These are phyloP conservation scores for Heliangelus exortis DNA, from an alignment of 2,797 vertebrate genomes.

Conservation along the genomic window DNA sequence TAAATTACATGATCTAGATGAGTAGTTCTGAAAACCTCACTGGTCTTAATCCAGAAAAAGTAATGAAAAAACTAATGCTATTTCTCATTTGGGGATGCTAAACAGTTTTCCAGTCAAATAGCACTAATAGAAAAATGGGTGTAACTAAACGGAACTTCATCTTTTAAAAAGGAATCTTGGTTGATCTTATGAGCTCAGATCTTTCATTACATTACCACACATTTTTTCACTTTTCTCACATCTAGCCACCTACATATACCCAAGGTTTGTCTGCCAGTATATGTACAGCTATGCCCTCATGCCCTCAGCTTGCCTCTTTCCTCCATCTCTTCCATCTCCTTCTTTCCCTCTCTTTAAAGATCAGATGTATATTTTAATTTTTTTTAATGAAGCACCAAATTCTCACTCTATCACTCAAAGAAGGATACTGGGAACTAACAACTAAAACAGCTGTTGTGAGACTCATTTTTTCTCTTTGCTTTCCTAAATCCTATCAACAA, in stretches of 20 bases:
- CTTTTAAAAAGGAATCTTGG: not conserved
- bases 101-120: not conserved
- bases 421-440: not conserved
- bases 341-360: slow-evolving; percentile 18
- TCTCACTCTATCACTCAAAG: not conserved
- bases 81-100: not conserved
- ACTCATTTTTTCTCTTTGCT: not conserved
- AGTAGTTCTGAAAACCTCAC: not conserved
- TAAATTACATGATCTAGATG: not conserved
- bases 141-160: not conserved
- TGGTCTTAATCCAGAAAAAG: not conserved
- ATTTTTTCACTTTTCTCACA: not conserved
- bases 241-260: not conserved
- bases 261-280: not conserved
- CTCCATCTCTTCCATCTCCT: not conserved
- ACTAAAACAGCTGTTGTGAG: not conserved
- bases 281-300: not conserved
- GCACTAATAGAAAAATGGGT: not conserved
- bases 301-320: not conserved
- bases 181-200: not conserved
- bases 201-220: not conserved
- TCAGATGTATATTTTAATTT: not conserved
- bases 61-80: not conserved
- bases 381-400: not conserved
- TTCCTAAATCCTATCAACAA: not conserved